phyloP scores from a whole-genome alignment of 2,888 invertebrate genomes.

The Trisateles emortualis region DNA sequence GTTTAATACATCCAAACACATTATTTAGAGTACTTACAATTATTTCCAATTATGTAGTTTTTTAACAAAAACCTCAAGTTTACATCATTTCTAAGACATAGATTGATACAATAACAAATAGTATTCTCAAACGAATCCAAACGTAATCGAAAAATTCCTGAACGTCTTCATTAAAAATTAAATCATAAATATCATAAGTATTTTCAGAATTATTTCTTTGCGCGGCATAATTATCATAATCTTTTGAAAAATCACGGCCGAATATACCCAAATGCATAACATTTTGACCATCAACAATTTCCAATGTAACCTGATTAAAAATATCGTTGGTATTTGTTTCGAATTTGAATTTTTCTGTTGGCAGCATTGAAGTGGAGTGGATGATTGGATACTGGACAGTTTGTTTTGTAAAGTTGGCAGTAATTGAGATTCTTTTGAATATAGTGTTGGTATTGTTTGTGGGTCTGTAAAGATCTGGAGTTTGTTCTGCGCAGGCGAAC shows the following conservation, averaged over 20 bases:
- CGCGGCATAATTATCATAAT: constrained; percentile 42
- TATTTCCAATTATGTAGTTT: too few species aligned
- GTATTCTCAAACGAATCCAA: constrained; percentile 74
- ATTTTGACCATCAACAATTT: constrained; percentile 51
- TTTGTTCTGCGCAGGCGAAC: constrained; percentile 60
- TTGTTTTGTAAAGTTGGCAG: constrained; percentile 60
- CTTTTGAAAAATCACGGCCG: constrained; percentile 62
- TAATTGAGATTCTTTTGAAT: constrained; percentile 65
- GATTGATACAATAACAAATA: constrained; percentile 74
- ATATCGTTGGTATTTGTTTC: constrained; percentile 36
- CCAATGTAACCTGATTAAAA: constrained; percentile 50
- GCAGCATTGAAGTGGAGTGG: constrained; percentile 44
- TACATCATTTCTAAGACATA: constrained; percentile 82
- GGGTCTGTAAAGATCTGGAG: constrained; percentile 55
- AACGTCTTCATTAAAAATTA: constrained; percentile 66
- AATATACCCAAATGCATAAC: constrained; percentile 66
- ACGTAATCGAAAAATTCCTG: constrained; percentile 75
- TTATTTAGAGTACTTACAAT: too few species aligned
- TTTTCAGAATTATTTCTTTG: constrained; percentile 34
- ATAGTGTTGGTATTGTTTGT: constrained; percentile 53
- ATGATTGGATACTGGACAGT: constrained; percentile 65
- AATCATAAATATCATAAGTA: constrained; percentile 54
- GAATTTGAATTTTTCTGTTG: constrained; percentile 53
- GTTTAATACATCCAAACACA: not conserved
- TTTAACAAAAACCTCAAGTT: constrained; percentile 24